Conservation (phyloP, 2,113 vertebrate species). For the Pelobates fuscus region DNA sequence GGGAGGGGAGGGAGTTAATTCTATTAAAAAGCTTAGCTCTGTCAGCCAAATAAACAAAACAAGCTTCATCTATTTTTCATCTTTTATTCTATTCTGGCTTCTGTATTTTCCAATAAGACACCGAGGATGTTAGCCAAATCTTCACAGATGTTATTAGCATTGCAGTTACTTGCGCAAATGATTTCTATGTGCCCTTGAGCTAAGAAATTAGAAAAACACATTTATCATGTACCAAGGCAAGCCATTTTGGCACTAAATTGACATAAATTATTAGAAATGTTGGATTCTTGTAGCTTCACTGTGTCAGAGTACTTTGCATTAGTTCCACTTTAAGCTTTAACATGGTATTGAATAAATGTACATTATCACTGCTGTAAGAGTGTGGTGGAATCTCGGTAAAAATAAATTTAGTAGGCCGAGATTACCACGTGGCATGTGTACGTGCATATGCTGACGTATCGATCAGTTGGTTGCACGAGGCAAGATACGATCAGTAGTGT, state of each 20-base stretch:
- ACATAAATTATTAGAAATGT: conserved; percentile 27
- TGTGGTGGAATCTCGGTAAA: too few relatives aligned
- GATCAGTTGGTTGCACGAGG: too few relatives aligned
- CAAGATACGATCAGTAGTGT: too few relatives aligned
- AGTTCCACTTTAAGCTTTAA: conserved; percentile 12
- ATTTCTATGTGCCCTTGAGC: conserved; percentile 32
- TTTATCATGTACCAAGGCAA: conserved; percentile 33
- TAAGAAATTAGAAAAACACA: conserved; percentile 45
- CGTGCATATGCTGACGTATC: too few relatives aligned
- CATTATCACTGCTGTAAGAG: too few relatives aligned
- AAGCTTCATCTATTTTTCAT: background rate
- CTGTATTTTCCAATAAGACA: conserved; percentile 29
- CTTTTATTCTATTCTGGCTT: conserved; percentile 2
- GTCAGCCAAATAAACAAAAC: conserved; percentile 5
- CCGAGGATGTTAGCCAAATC: conserved; percentile 29
- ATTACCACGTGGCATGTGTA: too few relatives aligned
- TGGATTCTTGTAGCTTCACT: conserved; percentile 20
- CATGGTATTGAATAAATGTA: too few relatives aligned
- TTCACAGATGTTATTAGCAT: conserved; percentile 44
- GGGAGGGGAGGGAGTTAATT: too few relatives aligned
- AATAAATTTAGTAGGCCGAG: too few relatives aligned
- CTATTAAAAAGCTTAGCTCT: background rate
- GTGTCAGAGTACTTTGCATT: conserved; percentile 9
- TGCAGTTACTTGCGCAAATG: conserved; percentile 32
- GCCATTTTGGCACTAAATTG: conserved; percentile 33